Conservation (phyloP, 2,113 vertebrate genomes). For the Trochalopteron elliotii region DNA sequence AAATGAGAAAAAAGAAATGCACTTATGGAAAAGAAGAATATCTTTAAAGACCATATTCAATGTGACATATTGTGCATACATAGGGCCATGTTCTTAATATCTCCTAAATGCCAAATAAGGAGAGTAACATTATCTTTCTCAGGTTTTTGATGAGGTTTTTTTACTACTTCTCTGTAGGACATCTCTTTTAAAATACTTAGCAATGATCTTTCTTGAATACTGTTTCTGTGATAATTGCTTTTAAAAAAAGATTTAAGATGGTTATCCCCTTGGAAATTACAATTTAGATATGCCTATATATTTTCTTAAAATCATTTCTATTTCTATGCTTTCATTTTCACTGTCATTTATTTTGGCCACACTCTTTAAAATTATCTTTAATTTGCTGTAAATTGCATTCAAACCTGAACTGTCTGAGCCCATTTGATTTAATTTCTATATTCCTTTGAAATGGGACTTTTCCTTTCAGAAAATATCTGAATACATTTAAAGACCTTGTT, state of each 20-base stretch:
- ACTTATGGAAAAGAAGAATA: background rate
- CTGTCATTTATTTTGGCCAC: background rate
- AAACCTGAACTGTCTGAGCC: background rate
- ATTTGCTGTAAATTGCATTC: background rate
- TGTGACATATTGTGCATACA: background rate
- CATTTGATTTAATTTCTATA: background rate
- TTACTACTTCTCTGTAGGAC: background rate
- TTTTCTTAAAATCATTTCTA: too few species aligned
- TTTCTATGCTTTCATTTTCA: background rate
- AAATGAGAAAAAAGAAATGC: background rate
- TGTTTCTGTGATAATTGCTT: background rate
- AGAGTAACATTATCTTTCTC: background rate
- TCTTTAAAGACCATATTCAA: background rate
- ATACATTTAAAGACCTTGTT: background rate
- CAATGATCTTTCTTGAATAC: background rate
- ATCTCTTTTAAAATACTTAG: background rate
- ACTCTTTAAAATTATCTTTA: background rate
- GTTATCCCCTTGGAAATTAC: background rate
- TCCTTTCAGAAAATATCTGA: slow-evolving; percentile 8
- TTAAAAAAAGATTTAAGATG: background rate
- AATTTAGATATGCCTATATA: background rate
- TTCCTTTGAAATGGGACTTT: background rate
- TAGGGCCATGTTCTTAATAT: background rate
- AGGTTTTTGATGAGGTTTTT: fast-evolving
- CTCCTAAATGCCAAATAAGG: background rate